Evolutionary conservation across 2,113 vertebrate genomes (phyloP), one percentile per base, ranked within the genome.

Genomic region (Hemibagrus wyckioides): DNA sequence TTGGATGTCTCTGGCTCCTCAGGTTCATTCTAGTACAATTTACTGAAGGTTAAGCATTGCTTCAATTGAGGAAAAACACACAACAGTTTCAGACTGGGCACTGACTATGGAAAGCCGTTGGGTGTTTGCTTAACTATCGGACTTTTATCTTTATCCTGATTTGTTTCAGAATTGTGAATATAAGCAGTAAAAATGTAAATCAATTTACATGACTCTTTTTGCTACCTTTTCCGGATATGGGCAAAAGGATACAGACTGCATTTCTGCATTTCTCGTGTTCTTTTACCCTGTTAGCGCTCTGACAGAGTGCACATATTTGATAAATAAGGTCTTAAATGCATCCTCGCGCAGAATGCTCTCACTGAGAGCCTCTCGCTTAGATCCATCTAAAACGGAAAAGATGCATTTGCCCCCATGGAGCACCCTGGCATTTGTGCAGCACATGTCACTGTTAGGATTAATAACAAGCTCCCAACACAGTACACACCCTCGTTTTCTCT

Each of bases 361-460:
- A 92, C 94, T 94, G 92, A 94, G 90, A 90, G 90, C 88, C 91
- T 93, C 92, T 91, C 93, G 93, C 94, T 95, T 94, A 93, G 94
- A 91, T 92, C 91, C 90, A 90, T 93, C 94, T 94, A 94, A 94
- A 92, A 92, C 90, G 91, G 93, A 92, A 94, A 90, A 91, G 91
- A 90, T 28, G 39, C 61, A 79, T 39, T 71, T 84, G 86, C 69
- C 89, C 73, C 75, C 52, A 44, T 59, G 85, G 80, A 69, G 59
- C 2, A 85, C 50, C 9, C 63, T 85, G 57, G 83, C 57, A 41
- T 87, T 85, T 80, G 84, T 84, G 76, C 41, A 61, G 39, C 15
- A 57, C 69, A n/a, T 73, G 89, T 87, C 88, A 91, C 86, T 85
- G 92, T 91, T 88, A 89, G 92, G 94, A 94, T 92, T 91, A 94